A percentile compares a stretch with the other conserved stretches of the same genome.
These are phyloP conservation scores for Apogon talboti DNA, from an alignment of 2,797 vertebrate genomes.

Conservation along the genomic window DNA sequence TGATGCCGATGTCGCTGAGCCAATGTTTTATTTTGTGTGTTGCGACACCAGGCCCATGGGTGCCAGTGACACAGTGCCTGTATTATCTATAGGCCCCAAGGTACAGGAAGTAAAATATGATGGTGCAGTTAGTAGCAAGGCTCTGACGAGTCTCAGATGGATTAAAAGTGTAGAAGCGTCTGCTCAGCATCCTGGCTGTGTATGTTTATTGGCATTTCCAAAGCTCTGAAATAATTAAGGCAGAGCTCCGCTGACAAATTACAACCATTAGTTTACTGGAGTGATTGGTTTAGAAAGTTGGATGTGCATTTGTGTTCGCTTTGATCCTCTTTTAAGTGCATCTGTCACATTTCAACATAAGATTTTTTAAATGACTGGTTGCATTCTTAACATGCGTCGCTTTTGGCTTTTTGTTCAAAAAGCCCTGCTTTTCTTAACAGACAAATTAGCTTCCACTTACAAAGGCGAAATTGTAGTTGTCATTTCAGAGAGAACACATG, in stretches of 20 bases:
- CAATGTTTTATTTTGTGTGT: conserved; percentile 59
- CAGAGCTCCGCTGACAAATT: conserved; percentile 51
- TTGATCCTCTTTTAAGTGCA: conserved; percentile 33
- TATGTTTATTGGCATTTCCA: conserved; percentile 44
- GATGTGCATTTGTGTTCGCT: conserved; percentile 28
- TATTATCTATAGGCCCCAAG: conserved; percentile 40
- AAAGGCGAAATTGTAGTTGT: conserved; percentile 2
- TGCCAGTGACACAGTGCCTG: conserved; percentile 33
- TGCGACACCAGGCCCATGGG: conserved; percentile 34
- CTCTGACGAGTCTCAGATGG: conserved; percentile 42
- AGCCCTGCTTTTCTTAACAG: conserved; percentile 3
- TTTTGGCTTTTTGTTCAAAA: background rate
- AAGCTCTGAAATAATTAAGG: conserved; percentile 44
- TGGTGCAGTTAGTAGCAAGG: conserved; percentile 40
- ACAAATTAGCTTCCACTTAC: conserved; percentile 14
- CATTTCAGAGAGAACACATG: conserved; percentile 2
- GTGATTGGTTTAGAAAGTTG: conserved; percentile 35
- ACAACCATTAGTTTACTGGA: conserved; percentile 39
- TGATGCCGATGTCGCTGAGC: conserved; percentile 48
- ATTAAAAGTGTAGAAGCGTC: conserved; percentile 40
- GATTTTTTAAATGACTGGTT: conserved; percentile 12
- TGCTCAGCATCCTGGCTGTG: conserved; percentile 42
- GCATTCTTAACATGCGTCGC: background rate
- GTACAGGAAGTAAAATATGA: conserved; percentile 50
- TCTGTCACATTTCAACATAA: conserved; percentile 21